Conservation (phyloP, 1,140 invertebrate species). For the Aphelinus certus region DNA sequence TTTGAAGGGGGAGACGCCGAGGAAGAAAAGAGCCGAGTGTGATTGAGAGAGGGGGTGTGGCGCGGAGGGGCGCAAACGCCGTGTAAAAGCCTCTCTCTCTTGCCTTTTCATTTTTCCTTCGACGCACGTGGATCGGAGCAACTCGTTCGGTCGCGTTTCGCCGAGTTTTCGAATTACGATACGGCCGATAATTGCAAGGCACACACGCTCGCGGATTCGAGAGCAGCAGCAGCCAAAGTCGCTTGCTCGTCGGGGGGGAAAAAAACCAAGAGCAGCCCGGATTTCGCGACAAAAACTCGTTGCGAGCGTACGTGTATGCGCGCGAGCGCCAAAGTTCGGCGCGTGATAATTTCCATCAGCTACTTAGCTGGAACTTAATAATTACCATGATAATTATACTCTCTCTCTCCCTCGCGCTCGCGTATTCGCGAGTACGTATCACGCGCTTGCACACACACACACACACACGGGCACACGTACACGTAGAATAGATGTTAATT, state of each 20-base stretch:
- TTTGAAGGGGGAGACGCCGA: constrained; percentile 3
- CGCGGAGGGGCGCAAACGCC: no score
- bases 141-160: no score
- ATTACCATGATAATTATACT: constrained; percentile 64
- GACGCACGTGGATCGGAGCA: no score
- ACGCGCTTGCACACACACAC: constrained; percentile 20
- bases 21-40: not conserved
- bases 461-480: not conserved
- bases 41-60: not conserved
- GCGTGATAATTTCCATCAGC: constrained; percentile 61
- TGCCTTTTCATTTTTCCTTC: no score
- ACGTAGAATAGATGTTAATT: constrained; percentile 58
- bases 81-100: no score
- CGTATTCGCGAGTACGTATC: constrained; percentile 46
- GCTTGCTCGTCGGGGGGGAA: no score
- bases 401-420: constrained; percentile 37
- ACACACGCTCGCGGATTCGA: not conserved
- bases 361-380: constrained; percentile 63
- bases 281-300: constrained; percentile 33
- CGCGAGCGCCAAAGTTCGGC: constrained; percentile 41
- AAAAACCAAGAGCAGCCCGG: no score
- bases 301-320: constrained; percentile 3
- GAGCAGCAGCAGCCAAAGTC: no score
- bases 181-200: constrained; percentile 34
- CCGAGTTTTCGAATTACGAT: no score